Conservation (phyloP, 1,140 invertebrate species). For the Achatina immaculata region DNA sequence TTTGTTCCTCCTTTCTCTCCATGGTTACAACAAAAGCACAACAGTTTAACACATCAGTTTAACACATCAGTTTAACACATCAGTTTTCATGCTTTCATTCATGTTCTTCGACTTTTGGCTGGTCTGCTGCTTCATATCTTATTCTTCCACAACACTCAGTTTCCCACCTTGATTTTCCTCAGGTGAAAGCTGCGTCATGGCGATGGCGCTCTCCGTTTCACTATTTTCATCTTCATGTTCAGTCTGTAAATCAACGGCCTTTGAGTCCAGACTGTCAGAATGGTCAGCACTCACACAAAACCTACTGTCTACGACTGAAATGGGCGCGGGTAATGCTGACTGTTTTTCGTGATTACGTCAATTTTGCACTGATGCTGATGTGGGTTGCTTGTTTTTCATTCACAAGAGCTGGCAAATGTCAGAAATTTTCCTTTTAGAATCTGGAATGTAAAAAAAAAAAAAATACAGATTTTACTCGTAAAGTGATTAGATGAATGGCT, state of each 20-base stretch:
- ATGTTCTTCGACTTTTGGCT: neutral
- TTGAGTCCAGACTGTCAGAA: constrained; percentile 12
- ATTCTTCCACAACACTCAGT: no score
- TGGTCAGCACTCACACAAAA: neutral
- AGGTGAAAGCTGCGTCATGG: constrained; percentile 47
- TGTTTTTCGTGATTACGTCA: neutral
- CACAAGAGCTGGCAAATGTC: neutral
- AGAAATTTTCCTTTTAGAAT: neutral
- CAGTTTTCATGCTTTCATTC: neutral
- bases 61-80: no score
- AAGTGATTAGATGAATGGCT: no score
- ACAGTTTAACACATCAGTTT: no score
- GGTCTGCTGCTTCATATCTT: no score
- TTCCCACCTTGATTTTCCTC: constrained; percentile 51
- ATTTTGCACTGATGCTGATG: neutral
- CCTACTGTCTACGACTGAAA: constrained; percentile 6
- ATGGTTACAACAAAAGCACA: no score
- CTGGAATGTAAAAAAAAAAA: neutral
- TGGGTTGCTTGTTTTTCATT: neutral
- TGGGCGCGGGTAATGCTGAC: constrained; percentile 5
- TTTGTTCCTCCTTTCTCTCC: no score
- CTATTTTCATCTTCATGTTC: constrained; percentile 45
- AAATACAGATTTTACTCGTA: no score
- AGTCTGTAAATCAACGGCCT: neutral
- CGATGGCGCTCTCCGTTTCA: constrained; percentile 43